phyloP scores from a whole-genome alignment of 2,888 invertebrate species.

The Malachius bipustulatus region DNA sequence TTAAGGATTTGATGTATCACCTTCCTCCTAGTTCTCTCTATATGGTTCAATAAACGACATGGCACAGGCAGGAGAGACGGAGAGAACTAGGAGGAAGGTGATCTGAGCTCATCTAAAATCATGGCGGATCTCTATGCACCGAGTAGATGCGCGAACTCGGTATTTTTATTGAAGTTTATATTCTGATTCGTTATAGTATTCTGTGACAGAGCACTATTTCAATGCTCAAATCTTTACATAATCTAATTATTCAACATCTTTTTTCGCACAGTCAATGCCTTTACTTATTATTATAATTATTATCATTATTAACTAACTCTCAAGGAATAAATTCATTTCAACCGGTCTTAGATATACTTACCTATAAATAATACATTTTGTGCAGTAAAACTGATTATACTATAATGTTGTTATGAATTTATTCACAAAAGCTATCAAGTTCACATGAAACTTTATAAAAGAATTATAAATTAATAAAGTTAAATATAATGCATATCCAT shows the following conservation, averaged over 20 bases:
- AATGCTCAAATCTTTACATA: conserved; percentile 33
- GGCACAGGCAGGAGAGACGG: no score
- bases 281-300: conserved; percentile 28
- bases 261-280: conserved; percentile 29
- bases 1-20: no score
- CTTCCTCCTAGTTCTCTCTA: no score
- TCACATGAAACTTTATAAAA: conserved; percentile 40
- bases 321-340: conserved; percentile 33
- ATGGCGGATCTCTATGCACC: no score
- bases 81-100: no score
- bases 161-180: no score
- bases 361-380: conserved; percentile 13
- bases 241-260: conserved; percentile 28
- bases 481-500: conserved; percentile 38
- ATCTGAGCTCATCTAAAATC: no score
- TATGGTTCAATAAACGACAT: no score
- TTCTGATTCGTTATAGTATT: no score
- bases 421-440: conserved; percentile 35
- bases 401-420: conserved; percentile 34
- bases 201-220: conserved; percentile 27
- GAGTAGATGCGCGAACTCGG: no score
- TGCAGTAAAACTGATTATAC: background rate
- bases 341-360: conserved; percentile 22
- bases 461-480: conserved; percentile 41
- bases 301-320: conserved; percentile 30